Percentiles rank a stretch among this genome's conserved stretches.
These are phyloP conservation scores for Hypomecis atomaria DNA, from an alignment of 2,888 invertebrate genomes.

Conservation along the genomic window DNA sequence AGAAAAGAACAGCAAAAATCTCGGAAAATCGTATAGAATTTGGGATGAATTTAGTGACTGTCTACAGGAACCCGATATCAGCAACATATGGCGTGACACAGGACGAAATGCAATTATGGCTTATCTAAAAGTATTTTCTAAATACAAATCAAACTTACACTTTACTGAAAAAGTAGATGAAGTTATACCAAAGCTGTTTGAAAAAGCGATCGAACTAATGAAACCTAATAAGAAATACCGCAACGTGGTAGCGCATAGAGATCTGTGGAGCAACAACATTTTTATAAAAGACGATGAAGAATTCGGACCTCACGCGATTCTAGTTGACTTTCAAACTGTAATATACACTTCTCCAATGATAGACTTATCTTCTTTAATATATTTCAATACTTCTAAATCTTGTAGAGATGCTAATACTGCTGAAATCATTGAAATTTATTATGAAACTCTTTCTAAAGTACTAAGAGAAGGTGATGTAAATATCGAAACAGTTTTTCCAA, in stretches of 20 bases:
- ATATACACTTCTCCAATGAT: slow-evolving; percentile 87
- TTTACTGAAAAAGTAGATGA: slow-evolving; percentile 54
- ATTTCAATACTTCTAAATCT: slow-evolving; percentile 77
- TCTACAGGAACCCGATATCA: slow-evolving; percentile 58
- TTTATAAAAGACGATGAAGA: slow-evolving; percentile 72
- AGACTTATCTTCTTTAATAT: slow-evolving; percentile 84
- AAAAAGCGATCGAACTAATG: slow-evolving; percentile 60
- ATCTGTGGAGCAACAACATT: slow-evolving; percentile 87
- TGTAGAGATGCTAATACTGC: slow-evolving; percentile 72
- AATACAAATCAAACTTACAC: slow-evolving; percentile 54
- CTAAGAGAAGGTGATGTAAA: slow-evolving; percentile 62
- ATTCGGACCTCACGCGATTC: slow-evolving; percentile 72
- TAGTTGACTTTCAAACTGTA: slow-evolving; percentile 89
- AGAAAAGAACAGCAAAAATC: slow-evolving; percentile 63
- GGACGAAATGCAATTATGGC: slow-evolving; percentile 70
- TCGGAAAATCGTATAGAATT: slow-evolving; percentile 65
- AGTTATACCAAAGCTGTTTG: slow-evolving; percentile 56
- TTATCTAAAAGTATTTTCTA: slow-evolving; percentile 66
- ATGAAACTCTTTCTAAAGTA: slow-evolving; percentile 71
- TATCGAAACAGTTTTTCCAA: slow-evolving; percentile 53
- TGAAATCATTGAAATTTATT: slow-evolving; percentile 83
- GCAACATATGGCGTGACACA: slow-evolving; percentile 62
- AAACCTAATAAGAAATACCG: slow-evolving; percentile 70
- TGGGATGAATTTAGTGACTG: slow-evolving; percentile 68
- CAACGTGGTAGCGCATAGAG: slow-evolving; percentile 85